phyloP scores from a whole-genome alignment of 2,888 invertebrate species.

The Leucozona laternaria region DNA sequence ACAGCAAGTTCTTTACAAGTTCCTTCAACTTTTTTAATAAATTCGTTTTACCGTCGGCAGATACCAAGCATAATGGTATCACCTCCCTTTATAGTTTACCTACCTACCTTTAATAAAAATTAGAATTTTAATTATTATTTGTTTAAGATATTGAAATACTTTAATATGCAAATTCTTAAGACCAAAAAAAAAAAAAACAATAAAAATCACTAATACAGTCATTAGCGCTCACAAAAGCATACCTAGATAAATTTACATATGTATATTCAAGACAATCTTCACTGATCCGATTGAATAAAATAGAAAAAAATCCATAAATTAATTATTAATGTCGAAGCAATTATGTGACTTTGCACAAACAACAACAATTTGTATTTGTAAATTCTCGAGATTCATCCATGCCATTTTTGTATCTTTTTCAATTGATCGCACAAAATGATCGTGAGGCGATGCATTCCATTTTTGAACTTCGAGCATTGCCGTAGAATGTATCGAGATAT shows the following conservation, averaged over 20 bases:
- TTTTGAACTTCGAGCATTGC: constrained; percentile 20
- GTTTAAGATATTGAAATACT: not conserved
- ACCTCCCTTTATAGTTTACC: too few species aligned
- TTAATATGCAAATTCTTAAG: not conserved
- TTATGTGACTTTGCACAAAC: not conserved
- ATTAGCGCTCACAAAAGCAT: constrained; percentile 3
- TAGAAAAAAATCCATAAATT: constrained; percentile 20
- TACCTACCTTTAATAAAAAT: not conserved
- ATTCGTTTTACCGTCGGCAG: too few species aligned
- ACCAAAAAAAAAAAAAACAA: not conserved
- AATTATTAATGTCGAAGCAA: not conserved
- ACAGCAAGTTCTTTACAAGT: too few species aligned
- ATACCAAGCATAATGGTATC: too few species aligned
- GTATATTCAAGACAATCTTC: not conserved
- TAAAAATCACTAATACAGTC: constrained; percentile 15
- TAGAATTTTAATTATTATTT: constrained; percentile 1
- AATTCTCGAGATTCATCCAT: constrained; percentile 37
- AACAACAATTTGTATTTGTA: not conserved
- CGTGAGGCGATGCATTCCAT: constrained; percentile 58
- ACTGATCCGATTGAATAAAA: constrained; percentile 3
- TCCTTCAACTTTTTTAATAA: too few species aligned
- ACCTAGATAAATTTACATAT: too few species aligned
- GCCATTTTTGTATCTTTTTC: constrained; percentile 48
- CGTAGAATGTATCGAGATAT: constrained; percentile 32
- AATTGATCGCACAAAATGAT: constrained; percentile 31